Conservation (phyloP, 2,113 vertebrate species). For the Cnemophilus loriae region DNA sequence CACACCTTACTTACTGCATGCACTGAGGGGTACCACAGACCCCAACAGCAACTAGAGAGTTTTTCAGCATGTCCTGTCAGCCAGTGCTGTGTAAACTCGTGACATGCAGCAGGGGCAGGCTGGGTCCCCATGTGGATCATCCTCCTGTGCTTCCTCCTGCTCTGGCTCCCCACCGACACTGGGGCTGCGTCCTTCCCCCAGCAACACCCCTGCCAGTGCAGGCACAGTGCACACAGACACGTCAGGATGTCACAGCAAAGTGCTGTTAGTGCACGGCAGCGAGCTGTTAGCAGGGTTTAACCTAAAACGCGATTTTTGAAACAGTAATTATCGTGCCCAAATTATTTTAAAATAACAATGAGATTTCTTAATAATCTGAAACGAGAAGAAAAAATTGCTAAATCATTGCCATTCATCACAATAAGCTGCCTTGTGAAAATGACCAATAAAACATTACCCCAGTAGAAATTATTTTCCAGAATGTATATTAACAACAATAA, state of each 20-base stretch:
- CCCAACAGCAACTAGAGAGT: neutral
- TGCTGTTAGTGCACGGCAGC: neutral
- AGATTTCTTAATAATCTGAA: neutral
- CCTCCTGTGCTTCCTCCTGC: neutral
- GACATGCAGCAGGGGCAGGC: neutral
- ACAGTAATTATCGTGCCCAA: neutral
- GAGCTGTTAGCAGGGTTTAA: neutral
- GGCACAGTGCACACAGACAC: neutral
- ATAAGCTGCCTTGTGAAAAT: neutral
- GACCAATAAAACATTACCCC: neutral
- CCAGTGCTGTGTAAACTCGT: neutral
- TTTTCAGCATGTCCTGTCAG: neutral
- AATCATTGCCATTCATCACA: neutral
- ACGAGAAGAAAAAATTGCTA: neutral
- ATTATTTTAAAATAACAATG: neutral
- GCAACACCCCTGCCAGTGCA: neutral
- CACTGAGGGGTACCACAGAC: neutral
- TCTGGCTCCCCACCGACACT: fast-evolving
- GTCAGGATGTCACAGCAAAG: neutral
- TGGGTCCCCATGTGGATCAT: neutral
- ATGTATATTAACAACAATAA: neutral
- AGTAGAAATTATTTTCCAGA: neutral
- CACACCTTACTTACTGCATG: neutral
- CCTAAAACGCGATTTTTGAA: neutral
- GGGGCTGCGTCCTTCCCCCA: neutral